Conservation (phyloP, 2,888 invertebrate genomes). For the Eupithecia abbreviata region DNA sequence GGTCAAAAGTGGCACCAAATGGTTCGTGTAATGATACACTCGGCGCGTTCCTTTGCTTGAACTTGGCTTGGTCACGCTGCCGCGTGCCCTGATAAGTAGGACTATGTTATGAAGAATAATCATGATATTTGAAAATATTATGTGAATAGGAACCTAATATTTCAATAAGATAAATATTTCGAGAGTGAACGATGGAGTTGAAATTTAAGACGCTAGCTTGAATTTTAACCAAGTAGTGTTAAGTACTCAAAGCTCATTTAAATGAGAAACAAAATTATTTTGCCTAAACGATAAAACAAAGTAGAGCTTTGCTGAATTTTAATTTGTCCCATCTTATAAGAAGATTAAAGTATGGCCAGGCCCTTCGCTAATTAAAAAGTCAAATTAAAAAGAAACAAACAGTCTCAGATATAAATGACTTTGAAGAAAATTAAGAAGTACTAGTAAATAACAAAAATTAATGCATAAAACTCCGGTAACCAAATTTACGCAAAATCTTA, state of each 20-base stretch:
- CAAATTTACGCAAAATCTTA: background rate
- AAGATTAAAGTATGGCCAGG: slow-evolving; percentile 67
- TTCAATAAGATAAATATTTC: too few species aligned
- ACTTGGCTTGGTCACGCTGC: too few species aligned
- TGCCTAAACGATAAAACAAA: slow-evolving; percentile 61
- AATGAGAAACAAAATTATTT: slow-evolving; percentile 62
- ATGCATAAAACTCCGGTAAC: background rate
- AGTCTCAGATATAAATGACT: slow-evolving; percentile 25
- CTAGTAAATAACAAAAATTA: background rate
- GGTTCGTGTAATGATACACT: too few species aligned
- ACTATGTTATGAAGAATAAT: background rate
- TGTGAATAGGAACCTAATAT: background rate
- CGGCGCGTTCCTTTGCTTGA: too few species aligned
- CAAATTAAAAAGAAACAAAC: slow-evolving; percentile 67
- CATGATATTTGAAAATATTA: background rate
- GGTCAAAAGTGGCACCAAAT: too few species aligned
- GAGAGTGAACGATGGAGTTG: background rate
- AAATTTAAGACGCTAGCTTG: background rate
- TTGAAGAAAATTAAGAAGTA: slow-evolving; percentile 19
- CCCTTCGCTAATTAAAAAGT: slow-evolving; percentile 75
- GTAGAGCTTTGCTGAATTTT: slow-evolving; percentile 68
- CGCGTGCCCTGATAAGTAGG: too few species aligned
- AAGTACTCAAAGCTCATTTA: slow-evolving; percentile 47
- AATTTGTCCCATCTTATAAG: slow-evolving; percentile 75
- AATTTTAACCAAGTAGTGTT: background rate